Base-by-base conservation (phyloP, 2,797 vertebrate species). In the Gambelia wislizenii region DNA sequence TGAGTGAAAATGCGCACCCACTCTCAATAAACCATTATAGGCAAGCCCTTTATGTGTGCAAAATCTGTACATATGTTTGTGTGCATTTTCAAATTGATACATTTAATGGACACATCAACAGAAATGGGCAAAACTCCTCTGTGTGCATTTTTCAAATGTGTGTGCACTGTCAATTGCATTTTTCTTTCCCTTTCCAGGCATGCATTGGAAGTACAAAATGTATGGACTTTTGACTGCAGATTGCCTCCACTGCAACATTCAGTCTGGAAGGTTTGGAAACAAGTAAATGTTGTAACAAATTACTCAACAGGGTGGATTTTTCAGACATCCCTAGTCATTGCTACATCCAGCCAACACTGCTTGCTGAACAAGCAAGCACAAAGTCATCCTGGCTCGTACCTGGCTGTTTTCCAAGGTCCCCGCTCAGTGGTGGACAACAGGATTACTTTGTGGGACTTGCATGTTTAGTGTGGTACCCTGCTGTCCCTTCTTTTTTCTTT, bases 361-460 rank as follows among this genome's bases (percentile, higher is more conserved):
- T 36, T 39, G 22, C 25, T 36, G n/a, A 85, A 30, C 52, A 0
- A 13, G 42, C 56, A 25, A 22, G 20, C 56, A 59, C 56, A 59
- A 59, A 59, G 56, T 67, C 61, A 36, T 85, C 3, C 49, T 72
- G 69, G 3, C 20, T 39, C 12, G 67, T 47, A 39, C 6, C 42
- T n/a, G 64, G 42, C 64, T 70, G 44, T n/a, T 70, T 12, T 47
- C 84, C 39, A 44, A 12, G 36, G n/a, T 36, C 72, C 5, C 25
- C 39, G 7, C 8, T 39, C 30, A 1, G 49, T 18, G 12, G 20
- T 36, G 69, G 12, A 16, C 20, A 59, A 22, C 56, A 87, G 25
- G 52, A 12, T 0, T 83, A 20, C 1, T 30, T 72, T 7, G 4
- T 4, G 59, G 6, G 0, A 6, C 25, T 2, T 81, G 10, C 0